Conservation (phyloP, 2,888 invertebrate species). For the Orchesella flavescens region DNA sequence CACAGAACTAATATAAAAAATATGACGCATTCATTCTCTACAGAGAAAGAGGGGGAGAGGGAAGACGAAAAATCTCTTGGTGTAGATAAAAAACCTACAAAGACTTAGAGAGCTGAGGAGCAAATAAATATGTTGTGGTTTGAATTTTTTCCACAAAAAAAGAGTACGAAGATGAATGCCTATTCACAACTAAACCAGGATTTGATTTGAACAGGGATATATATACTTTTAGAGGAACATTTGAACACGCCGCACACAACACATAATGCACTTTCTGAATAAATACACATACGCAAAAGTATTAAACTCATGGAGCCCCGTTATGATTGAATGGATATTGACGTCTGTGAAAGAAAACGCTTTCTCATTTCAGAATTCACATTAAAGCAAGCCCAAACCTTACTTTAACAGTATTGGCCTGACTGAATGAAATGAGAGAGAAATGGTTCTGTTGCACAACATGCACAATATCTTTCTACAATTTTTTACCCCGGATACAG, state of each 20-base stretch:
- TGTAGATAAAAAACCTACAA: slow-evolving; percentile 8
- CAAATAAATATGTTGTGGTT: slow-evolving; percentile 2
- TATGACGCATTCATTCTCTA: slow-evolving; percentile 21
- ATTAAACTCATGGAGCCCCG: no score
- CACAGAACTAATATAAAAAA: slow-evolving; percentile 26
- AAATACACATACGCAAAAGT: no score
- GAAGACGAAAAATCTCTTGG: slow-evolving; percentile 5
- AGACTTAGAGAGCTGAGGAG: neutral
- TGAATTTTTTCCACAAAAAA: neutral
- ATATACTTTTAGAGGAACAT: neutral
- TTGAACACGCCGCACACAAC: neutral
- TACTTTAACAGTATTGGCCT: no score
- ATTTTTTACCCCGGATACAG: no score
- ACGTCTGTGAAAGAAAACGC: no score
- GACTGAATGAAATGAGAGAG: no score
- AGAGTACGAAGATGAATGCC: neutral
- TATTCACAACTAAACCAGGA: neutral
- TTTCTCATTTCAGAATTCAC: no score
- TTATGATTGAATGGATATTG: no score
- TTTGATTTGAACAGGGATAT: neutral
- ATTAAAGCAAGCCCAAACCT: no score
- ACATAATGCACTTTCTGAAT: no score
- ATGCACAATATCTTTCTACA: no score
- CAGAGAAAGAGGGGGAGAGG: slow-evolving; percentile 2
- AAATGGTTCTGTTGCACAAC: no score